These are phyloP conservation scores for Bombus pyrosoma DNA, from an alignment of 1,140 invertebrate species.

Conservation along the genomic window DNA sequence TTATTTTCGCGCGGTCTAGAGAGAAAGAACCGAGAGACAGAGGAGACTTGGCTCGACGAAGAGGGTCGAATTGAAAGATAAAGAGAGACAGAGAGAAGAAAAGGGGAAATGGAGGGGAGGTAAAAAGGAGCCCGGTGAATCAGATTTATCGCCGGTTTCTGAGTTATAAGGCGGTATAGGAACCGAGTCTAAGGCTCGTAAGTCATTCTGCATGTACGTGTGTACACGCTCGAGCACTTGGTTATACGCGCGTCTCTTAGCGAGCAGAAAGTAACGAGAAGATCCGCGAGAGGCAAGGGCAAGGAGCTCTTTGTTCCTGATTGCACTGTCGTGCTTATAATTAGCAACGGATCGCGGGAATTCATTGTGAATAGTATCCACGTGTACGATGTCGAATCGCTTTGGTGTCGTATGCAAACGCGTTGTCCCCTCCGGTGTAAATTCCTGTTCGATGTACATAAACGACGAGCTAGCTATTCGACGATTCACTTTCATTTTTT, in stretches of 20 bases:
- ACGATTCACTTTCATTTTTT: background rate
- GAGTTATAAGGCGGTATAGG: constrained; percentile 73
- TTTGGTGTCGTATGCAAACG: background rate
- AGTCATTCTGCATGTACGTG: constrained; percentile 72
- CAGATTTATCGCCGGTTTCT: constrained; percentile 76
- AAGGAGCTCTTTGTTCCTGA: constrained; percentile 71
- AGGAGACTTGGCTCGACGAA: background rate
- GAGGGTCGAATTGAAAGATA: too few relatives aligned
- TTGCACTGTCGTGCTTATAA: constrained; percentile 76
- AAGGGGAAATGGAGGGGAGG: constrained; percentile 31
- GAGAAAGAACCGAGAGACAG: constrained; percentile 22
- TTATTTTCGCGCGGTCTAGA: constrained; percentile 71
- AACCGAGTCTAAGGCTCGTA: constrained; percentile 70
- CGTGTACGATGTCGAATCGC: background rate
- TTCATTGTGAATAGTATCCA: background rate
- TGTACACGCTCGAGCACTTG: constrained; percentile 42
- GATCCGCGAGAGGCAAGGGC: constrained; percentile 24
- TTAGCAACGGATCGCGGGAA: constrained; percentile 70
- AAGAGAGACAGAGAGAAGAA: background rate
- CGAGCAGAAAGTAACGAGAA: constrained; percentile 11
- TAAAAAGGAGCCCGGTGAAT: constrained; percentile 70
- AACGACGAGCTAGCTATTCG: background rate
- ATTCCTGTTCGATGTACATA: background rate
- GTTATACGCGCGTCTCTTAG: constrained; percentile 33
- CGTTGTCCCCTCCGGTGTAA: background rate